Conservation (phyloP, 2,113 vertebrate genomes). For the Heliornis fulica region DNA sequence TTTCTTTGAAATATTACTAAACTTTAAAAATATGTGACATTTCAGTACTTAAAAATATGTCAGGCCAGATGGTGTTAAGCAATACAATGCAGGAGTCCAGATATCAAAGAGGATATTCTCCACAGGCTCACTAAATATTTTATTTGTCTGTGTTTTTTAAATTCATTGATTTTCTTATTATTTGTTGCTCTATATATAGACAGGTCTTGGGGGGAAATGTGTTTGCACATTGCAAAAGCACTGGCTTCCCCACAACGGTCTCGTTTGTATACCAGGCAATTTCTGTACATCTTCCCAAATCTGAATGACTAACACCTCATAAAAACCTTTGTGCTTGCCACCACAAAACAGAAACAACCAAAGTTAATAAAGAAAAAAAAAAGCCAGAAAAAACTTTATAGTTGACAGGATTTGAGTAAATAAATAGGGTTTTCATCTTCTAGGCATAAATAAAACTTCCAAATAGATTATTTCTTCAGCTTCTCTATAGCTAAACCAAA, state of each 20-base stretch:
- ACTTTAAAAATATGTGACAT: neutral
- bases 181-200: neutral
- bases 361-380: neutral
- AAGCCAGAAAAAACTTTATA: neutral
- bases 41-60: neutral
- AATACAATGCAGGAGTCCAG: neutral
- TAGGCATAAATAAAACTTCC: neutral
- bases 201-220: neutral
- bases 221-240: neutral
- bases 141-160: neutral
- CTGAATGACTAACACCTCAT: neutral
- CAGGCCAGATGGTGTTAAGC: neutral
- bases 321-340: neutral
- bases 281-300: neutral
- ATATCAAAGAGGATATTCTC: neutral
- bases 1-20: neutral
- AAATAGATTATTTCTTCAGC: neutral
- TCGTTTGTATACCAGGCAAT: neutral
- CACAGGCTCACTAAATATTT: neutral
- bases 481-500: neutral
- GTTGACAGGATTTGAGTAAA: neutral
- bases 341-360: neutral
- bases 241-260: rapidly evolving
- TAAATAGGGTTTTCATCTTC: neutral
- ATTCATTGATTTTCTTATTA: neutral